Evolutionary conservation across 1,140 invertebrate species (phyloP).

Genomic region (Papilio aristodemus): DNA sequence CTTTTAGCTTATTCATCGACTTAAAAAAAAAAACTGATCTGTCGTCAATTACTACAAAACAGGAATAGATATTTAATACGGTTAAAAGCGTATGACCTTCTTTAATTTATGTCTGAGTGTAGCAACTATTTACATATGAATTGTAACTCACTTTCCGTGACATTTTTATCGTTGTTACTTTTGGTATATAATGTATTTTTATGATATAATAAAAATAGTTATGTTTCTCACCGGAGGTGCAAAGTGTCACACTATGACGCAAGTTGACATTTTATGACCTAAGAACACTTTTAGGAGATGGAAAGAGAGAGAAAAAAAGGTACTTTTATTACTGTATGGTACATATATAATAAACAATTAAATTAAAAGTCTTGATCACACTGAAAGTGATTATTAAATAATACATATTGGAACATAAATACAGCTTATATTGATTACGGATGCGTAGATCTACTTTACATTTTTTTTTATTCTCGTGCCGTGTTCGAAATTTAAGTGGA

Average conservation of each 20-base stretch:
- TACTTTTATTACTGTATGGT: neutral
- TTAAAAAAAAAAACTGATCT: too few species aligned
- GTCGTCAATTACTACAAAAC: too few species aligned
- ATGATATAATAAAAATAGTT: conserved; percentile 18
- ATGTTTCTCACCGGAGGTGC: neutral
- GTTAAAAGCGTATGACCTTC: too few species aligned
- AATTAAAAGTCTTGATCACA: neutral
- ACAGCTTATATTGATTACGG: too few species aligned
- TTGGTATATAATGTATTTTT: conserved; percentile 14
- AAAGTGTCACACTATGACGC: neutral
- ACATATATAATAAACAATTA: neutral
- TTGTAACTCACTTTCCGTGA: neutral
- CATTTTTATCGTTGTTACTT: conserved; percentile 13
- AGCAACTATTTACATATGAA: neutral
- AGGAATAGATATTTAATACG: too few species aligned
- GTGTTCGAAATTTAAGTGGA: too few species aligned
- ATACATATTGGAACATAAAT: neutral
- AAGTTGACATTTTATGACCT: conserved; percentile 11
- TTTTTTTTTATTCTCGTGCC: too few species aligned
- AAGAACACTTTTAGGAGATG: conserved; percentile 4
- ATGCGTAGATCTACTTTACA: too few species aligned
- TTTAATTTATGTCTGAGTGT: too few species aligned
- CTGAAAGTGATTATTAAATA: neutral
- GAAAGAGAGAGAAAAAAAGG: neutral
- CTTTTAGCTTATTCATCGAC: too few species aligned